phyloP scores from a whole-genome alignment of 2,113 vertebrate species.

The Dasypus novemcinctus region DNA sequence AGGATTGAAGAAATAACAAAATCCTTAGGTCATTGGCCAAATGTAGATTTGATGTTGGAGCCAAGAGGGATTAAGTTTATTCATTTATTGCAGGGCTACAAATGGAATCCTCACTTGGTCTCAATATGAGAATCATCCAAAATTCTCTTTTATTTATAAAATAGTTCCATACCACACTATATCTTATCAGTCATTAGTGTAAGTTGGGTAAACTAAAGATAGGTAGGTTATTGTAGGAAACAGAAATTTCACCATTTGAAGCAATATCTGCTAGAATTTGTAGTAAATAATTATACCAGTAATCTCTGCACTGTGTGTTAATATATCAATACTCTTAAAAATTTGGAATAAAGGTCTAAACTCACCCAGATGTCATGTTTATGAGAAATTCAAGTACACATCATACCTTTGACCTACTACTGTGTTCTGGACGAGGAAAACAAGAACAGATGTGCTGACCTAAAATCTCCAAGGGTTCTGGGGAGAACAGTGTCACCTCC shows the following conservation, averaged over 20 bases:
- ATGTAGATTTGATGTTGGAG: not conserved
- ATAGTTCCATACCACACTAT: not conserved
- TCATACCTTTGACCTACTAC: not conserved
- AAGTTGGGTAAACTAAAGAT: not conserved
- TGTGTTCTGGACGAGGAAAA: not conserved
- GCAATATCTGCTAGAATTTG: not conserved
- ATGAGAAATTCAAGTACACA: not conserved
- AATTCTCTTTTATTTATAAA: not conserved
- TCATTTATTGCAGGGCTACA: not conserved
- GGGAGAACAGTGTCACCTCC: not conserved
- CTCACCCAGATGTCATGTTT: not conserved
- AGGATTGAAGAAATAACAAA: not conserved
- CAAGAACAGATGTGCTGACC: not conserved
- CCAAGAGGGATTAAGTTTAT: not conserved
- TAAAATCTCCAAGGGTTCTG: too few relatives aligned
- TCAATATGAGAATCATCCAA: not conserved
- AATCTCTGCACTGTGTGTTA: not conserved
- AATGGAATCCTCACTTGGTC: not conserved
- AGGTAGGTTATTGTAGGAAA: not conserved
- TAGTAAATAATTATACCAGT: not conserved
- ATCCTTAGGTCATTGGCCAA: not conserved
- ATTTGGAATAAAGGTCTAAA: not conserved
- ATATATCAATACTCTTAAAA: not conserved
- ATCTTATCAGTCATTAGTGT: not conserved
- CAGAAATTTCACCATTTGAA: not conserved